phyloP scores from a whole-genome alignment of 2,113 vertebrate species.

The Promerops cafer region DNA sequence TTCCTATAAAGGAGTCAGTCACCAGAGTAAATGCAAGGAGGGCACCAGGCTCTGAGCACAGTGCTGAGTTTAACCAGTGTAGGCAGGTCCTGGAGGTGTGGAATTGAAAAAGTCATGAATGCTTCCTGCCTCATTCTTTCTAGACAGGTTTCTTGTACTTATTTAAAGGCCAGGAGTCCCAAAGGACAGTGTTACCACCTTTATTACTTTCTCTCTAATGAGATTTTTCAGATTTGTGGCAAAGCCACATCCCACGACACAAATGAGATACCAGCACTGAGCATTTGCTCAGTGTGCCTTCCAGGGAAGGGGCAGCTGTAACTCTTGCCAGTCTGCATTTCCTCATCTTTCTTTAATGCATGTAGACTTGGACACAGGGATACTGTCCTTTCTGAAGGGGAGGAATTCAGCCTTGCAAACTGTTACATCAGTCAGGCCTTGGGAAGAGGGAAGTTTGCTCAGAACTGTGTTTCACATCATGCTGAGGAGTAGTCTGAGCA shows the following conservation, averaged over 20 bases:
- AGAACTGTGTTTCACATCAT: neutral
- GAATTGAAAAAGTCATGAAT: slow-evolving; percentile 36
- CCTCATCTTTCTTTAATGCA: neutral
- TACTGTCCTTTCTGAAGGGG: neutral
- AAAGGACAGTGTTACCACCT: neutral
- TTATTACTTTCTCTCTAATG: slow-evolving; percentile 52
- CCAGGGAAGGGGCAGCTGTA: neutral
- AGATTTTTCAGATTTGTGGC: slow-evolving; percentile 21
- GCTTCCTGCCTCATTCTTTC: slow-evolving; percentile 13
- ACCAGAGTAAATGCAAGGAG: neutral
- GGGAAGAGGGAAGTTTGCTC: neutral
- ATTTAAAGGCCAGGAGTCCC: slow-evolving; percentile 4
- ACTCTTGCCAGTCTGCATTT: neutral
- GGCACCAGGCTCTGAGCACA: neutral
- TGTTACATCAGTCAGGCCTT: neutral
- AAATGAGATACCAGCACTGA: neutral
- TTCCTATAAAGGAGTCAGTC: neutral
- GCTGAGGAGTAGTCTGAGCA: neutral
- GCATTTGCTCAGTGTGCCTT: neutral
- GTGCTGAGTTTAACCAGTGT: neutral
- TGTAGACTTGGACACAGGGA: neutral
- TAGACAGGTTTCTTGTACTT: slow-evolving; percentile 4
- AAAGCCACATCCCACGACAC: neutral
- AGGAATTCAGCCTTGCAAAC: neutral
- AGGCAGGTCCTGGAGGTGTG: slow-evolving; percentile 17